phyloP scores from a whole-genome alignment of 2,888 invertebrate genomes.

The Melitaea athalia region DNA sequence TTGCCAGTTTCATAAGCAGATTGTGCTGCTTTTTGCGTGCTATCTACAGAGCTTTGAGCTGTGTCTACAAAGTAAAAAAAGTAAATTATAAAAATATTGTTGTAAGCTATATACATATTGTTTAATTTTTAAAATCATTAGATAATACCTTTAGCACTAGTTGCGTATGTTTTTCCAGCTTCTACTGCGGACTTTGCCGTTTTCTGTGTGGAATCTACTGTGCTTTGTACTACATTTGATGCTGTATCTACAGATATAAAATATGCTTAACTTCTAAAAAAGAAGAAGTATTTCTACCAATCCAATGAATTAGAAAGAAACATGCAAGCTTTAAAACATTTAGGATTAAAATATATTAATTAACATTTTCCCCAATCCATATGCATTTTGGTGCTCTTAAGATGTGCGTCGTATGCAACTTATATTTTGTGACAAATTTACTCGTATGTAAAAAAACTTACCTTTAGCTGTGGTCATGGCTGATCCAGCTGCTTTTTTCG shows the following conservation, averaged over 20 bases:
- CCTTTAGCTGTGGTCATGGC: conserved; percentile 74
- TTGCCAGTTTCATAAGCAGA: conserved; percentile 44
- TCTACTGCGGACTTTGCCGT: conserved; percentile 54
- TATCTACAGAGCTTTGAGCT: conserved; percentile 50
- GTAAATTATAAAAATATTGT: background rate
- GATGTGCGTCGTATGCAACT: conserved; percentile 14
- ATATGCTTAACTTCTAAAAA: background rate
- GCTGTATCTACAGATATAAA: conserved; percentile 48
- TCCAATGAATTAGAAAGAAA: background rate
- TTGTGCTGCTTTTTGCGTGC: conserved; percentile 54
- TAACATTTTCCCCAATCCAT: background rate
- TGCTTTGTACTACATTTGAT: conserved; percentile 37
- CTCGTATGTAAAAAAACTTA: conserved; percentile 45
- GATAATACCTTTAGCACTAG: conserved; percentile 36
- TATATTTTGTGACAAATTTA: background rate
- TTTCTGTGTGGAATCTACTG: conserved; percentile 51
- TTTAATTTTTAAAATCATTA: background rate
- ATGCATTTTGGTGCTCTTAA: conserved; percentile 3
- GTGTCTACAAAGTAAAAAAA: conserved; percentile 49
- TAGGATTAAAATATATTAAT: conserved; percentile 8
- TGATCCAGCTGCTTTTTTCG: conserved; percentile 74
- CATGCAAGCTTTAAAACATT: conserved; percentile 17
- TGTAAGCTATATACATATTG: background rate
- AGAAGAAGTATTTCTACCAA: conserved; percentile 1
- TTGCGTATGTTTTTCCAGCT: conserved; percentile 40